Percentiles rank a stretch among this genome's conserved stretches.
These are phyloP conservation scores for Lasiurus cinereus DNA, from an alignment of 2,113 vertebrate species.

Conservation along the genomic window DNA sequence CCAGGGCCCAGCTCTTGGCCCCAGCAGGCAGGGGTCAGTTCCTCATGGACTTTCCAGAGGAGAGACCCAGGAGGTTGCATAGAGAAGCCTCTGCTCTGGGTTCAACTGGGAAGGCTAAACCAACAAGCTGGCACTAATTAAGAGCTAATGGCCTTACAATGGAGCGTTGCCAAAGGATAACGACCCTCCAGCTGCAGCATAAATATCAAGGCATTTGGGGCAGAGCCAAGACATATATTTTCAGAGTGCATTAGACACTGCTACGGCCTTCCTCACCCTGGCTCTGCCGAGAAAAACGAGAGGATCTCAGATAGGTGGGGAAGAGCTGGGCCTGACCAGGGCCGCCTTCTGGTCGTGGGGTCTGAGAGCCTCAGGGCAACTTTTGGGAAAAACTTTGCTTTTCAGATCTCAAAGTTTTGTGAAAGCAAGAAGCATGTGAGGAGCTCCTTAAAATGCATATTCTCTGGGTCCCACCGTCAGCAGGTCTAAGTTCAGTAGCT, in stretches of 20 bases:
- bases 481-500: not conserved
- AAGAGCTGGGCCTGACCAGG: not conserved
- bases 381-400: conserved; percentile 42
- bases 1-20: not conserved
- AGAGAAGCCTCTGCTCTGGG: conserved; percentile 43
- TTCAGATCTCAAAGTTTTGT: not conserved
- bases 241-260: conserved; percentile 54
- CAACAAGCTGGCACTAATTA: conserved; percentile 80
- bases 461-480: not conserved
- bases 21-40: not conserved
- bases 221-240: conserved; percentile 78
- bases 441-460: not conserved
- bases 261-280: conserved; percentile 18
- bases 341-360: not conserved
- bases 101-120: conserved; percentile 51
- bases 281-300: conserved; percentile 13
- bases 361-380: not conserved
- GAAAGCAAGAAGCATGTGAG: not conserved
- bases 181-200: conserved; percentile 60
- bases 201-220: conserved; percentile 75
- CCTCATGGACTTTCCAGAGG: not conserved
- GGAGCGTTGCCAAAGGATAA: conserved; percentile 71
- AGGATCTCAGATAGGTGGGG: not conserved
- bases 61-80: not conserved
- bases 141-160: conserved; percentile 73